Percentiles rank a stretch among this genome's conserved stretches.
phyloP scores from a whole-genome alignment of 2,113 vertebrate species.

The Rhagologus leucostigma region DNA sequence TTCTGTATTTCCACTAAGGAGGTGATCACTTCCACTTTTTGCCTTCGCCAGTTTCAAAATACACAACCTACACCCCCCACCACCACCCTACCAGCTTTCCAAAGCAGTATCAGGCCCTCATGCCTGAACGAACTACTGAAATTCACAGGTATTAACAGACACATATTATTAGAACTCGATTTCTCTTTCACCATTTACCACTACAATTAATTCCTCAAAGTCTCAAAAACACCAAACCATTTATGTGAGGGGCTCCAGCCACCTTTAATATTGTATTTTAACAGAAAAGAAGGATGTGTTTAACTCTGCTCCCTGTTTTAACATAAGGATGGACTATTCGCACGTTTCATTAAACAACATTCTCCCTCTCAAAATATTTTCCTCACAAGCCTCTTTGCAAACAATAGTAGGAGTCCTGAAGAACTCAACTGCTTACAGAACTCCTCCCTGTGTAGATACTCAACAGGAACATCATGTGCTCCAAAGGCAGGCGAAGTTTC shows the following conservation, averaged over 20 bases:
- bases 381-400: not conserved
- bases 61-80: fast-evolving
- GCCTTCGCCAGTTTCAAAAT: not conserved
- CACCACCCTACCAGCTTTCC: not conserved
- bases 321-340: not conserved
- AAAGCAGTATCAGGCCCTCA: not conserved
- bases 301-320: not conserved
- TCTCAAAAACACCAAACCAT: not conserved
- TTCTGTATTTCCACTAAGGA: not conserved
- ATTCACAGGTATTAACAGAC: not conserved
- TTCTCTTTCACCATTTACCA: not conserved
- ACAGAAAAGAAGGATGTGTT: not conserved
- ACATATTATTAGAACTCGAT: not conserved
- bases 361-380: not conserved
- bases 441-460: not conserved
- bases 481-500: not conserved
- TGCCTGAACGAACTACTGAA: not conserved
- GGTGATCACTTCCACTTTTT: not conserved
- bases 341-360: not conserved
- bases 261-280: not conserved
- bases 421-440: not conserved
- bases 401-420: not conserved
- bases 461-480: not conserved
- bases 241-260: not conserved
- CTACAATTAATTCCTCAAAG: not conserved